Evolutionary conservation across 2,797 vertebrate genomes (phyloP).

Genomic region (Thaleichthys pacificus): DNA sequence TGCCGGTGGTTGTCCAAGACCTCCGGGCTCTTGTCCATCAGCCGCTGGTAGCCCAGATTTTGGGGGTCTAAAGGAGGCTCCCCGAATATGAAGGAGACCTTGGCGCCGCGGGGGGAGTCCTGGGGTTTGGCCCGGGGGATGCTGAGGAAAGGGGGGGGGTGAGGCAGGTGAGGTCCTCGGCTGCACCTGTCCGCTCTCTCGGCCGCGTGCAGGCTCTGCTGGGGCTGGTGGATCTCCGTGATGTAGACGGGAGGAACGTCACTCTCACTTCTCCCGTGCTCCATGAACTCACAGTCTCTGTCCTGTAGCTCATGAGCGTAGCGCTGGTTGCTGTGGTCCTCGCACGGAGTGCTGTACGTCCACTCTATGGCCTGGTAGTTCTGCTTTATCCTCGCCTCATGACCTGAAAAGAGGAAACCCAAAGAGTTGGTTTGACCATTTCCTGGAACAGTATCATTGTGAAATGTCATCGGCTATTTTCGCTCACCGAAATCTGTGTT

Average conservation of each 20-base stretch:
- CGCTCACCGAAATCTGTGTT: constrained; percentile 74
- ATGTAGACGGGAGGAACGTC: constrained; percentile 84
- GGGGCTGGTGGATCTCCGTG: constrained; percentile 83
- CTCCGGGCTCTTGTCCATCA: constrained; percentile 92
- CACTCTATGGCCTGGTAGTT: constrained; percentile 88
- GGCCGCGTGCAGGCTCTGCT: constrained; percentile 76
- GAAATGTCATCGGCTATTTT: background rate
- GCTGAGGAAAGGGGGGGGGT: constrained; percentile 80
- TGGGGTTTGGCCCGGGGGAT: constrained; percentile 86
- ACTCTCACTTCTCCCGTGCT: constrained; percentile 80
- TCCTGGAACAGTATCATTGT: background rate
- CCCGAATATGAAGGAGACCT: constrained; percentile 98
- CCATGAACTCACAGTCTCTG: constrained; percentile 77
- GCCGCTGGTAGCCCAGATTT: constrained; percentile 91
- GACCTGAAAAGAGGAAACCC: constrained; percentile 74
- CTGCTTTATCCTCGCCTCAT: constrained; percentile 81
- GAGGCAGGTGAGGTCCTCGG: constrained; percentile 68
- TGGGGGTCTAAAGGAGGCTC: constrained; percentile 90
- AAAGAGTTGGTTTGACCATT: constrained; percentile 1
- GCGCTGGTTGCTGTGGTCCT: constrained; percentile 82
- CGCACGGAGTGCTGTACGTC: constrained; percentile 88
- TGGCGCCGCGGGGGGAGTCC: constrained; percentile 88
- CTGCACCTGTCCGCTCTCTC: constrained; percentile 80
- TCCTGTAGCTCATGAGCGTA: constrained; percentile 83
- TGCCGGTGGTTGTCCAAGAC: constrained; percentile 85